phyloP scores from a whole-genome alignment of 2,888 invertebrate species.

The Fabriciana adippe region DNA sequence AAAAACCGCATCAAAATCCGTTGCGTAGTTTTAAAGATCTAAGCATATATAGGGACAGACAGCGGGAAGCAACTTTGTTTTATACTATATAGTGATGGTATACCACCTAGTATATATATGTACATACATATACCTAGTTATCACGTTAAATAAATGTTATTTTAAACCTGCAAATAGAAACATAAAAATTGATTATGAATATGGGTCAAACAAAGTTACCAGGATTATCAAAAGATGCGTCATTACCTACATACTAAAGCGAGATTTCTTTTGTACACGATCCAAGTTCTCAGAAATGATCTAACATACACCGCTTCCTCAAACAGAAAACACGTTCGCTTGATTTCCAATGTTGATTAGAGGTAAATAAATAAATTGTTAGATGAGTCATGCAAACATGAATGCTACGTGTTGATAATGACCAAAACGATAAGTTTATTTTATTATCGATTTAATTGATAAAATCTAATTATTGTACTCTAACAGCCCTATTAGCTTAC shows the following conservation, averaged over 20 bases:
- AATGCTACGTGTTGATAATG: conserved; percentile 1
- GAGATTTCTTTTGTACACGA: conserved; percentile 25
- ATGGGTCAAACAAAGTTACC: conserved; percentile 14
- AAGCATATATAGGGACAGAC: too few relatives aligned
- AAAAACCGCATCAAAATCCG: too few relatives aligned
- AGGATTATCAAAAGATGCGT: conserved; percentile 27
- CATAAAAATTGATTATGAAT: not conserved
- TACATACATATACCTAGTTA: too few relatives aligned
- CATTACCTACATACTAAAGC: conserved; percentile 15
- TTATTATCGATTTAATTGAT: conserved; percentile 7
- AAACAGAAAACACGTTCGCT: conserved; percentile 44
- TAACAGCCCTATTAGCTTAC: too few relatives aligned
- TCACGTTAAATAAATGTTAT: too few relatives aligned
- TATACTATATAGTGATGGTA: too few relatives aligned
- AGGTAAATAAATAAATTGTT: conserved; percentile 38
- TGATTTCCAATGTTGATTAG: conserved; percentile 40
- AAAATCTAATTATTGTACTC: not conserved
- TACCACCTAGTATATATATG: too few relatives aligned
- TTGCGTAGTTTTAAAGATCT: too few relatives aligned
- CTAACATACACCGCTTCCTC: conserved; percentile 39
- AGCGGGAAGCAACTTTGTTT: too few relatives aligned
- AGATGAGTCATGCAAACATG: conserved; percentile 41
- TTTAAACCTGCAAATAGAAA: not conserved
- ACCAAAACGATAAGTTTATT: not conserved
- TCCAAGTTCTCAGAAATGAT: conserved; percentile 36